A percentile compares a stretch with the other conserved stretches of the same genome.
Evolutionary conservation across 92 coral and sea anemone species (phyloP).

Genomic region (Ricordea florida): DNA sequence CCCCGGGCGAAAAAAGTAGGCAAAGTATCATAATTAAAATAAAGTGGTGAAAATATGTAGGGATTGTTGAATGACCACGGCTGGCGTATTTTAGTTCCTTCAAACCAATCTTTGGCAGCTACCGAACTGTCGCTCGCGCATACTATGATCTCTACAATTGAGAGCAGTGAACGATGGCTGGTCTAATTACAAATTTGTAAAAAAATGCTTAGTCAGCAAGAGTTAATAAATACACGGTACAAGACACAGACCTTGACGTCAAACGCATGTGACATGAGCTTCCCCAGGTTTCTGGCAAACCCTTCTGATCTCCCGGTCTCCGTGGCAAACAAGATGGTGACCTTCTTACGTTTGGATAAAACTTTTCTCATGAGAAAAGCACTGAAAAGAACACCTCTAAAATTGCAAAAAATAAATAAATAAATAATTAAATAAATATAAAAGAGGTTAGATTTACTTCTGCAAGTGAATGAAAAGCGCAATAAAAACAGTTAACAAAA

Average conservation of each 20-base stretch:
- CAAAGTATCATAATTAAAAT: too few species aligned
- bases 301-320: constrained; percentile 69
- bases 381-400: constrained; percentile 58
- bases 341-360: constrained; percentile 64
- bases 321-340: constrained; percentile 56
- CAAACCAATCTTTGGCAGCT: too few species aligned
- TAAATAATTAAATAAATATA: background rate
- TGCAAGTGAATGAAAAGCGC: too few species aligned
- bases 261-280: constrained; percentile 53
- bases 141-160: too few species aligned
- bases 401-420: background rate
- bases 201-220: background rate
- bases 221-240: background rate
- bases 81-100: too few species aligned
- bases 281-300: constrained; percentile 50
- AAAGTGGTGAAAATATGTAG: too few species aligned
- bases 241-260: constrained; percentile 48
- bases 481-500: too few species aligned
- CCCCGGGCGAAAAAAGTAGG: too few species aligned
- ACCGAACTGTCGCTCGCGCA: too few species aligned
- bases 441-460: too few species aligned
- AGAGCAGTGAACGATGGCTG: too few species aligned
- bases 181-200: background rate
- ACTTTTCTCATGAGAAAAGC: constrained; percentile 48
- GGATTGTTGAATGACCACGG: too few species aligned